Percentiles rank a stretch among this genome's conserved stretches.
phyloP scores from a whole-genome alignment of 2,113 vertebrate species.

The Cyanocitta stelleri region DNA sequence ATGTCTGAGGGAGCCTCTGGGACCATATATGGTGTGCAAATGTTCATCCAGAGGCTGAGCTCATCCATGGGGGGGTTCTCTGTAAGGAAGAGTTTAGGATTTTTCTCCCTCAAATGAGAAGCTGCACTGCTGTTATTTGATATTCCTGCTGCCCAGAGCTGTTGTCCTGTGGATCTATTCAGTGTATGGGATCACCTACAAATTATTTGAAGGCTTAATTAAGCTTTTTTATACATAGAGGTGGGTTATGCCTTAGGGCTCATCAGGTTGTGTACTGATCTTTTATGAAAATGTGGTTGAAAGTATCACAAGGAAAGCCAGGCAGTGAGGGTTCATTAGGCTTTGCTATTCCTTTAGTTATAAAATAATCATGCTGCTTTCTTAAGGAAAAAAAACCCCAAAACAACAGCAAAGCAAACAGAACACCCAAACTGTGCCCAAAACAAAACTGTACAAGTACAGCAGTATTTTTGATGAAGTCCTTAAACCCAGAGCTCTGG shows the following conservation, averaged over 20 bases:
- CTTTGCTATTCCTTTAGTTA: not conserved
- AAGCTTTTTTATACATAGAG: not conserved
- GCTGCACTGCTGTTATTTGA: fast-evolving
- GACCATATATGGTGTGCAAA: conserved; percentile 19
- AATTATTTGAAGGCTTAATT: not conserved
- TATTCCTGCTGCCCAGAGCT: not conserved
- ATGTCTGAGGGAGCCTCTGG: not conserved
- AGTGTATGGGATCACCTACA: not conserved
- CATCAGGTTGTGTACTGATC: not conserved
- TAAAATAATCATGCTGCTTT: not conserved
- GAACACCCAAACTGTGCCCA: not conserved
- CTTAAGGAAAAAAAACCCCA: fast-evolving
- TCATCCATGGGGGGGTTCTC: not conserved
- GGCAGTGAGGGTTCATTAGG: not conserved
- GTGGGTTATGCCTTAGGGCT: not conserved
- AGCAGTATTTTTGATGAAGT: not conserved
- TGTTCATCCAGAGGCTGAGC: conserved; percentile 10
- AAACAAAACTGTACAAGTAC: not conserved
- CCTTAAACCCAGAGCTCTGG: not conserved
- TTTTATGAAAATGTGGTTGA: not conserved
- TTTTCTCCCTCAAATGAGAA: not conserved
- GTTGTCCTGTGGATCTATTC: not conserved
- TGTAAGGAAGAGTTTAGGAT: not conserved
- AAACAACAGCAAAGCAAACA: not conserved
- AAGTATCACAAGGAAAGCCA: not conserved